Evolutionary conservation across 2,888 invertebrate species (phyloP), one percentile per base, ranked within the genome.

Genomic region (Eugnorisma glareosa): DNA sequence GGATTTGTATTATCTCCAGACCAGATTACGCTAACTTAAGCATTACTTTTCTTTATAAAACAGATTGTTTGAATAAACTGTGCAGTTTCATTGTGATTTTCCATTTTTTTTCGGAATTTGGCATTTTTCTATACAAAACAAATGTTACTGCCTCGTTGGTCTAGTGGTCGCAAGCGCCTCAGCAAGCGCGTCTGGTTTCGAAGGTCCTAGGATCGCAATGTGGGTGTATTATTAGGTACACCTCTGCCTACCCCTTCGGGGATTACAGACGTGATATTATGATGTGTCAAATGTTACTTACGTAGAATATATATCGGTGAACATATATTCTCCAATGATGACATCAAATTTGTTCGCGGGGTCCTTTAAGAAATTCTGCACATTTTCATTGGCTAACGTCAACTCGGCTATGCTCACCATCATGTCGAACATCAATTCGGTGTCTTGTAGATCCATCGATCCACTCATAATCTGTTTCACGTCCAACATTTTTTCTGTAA

Each of bases 291-390:
- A 35, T 31, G n/a, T 15, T 37, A 88, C 91, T 91, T 85, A 94
- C 94, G 88, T 85, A 18, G 90, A 79, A 83, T 90, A 91, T 10
- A 93, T 5, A 51, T 93, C 93, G 13, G 75, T 87, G 67, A 92
- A 94, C 90, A 94, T 88, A 90, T 93, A 94, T 79, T 95, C 94
- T 5, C 89, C 89, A n/a, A 95, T 85, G 4, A 94, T 89, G 1
- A 91, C 88, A 76, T 95, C 95, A 68, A 94, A 94, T 0, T 86
- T 75, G 74, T 90, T 83, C 0, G 67, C 87, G 0, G 89, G 88
- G 68, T 94, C 92, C 10, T 87, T 85, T 18, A 94, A 76, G 0
- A 94, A 48, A 0, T 84, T 87, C 61, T 88, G 88, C 0, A 93
- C 85, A 31, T 89, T 91, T 21, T 77, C 69, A n/a, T 91, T 89